These are phyloP conservation scores for Orussus abietinus DNA, from an alignment of 1,140 invertebrate species.

Conservation along the genomic window DNA sequence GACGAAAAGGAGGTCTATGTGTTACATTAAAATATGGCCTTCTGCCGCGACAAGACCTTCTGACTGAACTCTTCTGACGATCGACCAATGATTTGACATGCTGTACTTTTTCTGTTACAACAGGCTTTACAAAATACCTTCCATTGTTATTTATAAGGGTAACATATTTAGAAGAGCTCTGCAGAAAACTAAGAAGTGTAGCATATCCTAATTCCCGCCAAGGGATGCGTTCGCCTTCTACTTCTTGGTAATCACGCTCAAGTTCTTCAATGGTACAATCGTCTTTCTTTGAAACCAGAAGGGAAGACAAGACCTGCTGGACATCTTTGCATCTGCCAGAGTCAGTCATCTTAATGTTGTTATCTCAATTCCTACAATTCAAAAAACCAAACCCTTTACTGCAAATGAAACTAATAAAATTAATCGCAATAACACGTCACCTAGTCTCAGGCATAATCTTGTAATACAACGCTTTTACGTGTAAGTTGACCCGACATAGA, in stretches of 20 bases:
- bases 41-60: constrained; percentile 1
- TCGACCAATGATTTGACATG: constrained; percentile 32
- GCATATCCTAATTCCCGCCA: constrained; percentile 21
- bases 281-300: constrained; percentile 20
- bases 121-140: constrained; percentile 16
- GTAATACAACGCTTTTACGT: too few species aligned
- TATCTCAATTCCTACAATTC: too few species aligned
- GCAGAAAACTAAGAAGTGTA: constrained; percentile 19
- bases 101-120: constrained; percentile 25
- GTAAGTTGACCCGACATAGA: too few species aligned
- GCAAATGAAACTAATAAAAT: too few species aligned
- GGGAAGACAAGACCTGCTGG: constrained; percentile 17
- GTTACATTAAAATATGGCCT: not conserved
- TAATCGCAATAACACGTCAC: too few species aligned
- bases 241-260: constrained; percentile 17
- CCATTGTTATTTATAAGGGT: constrained; percentile 5
- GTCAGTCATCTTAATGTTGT: constrained; percentile 4
- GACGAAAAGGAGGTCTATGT: not conserved
- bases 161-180: constrained; percentile 18
- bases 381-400: too few species aligned
- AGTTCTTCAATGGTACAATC: constrained; percentile 8
- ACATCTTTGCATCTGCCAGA: constrained; percentile 10
- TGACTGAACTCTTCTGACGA: constrained; percentile 20
- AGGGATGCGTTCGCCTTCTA: constrained; percentile 25
- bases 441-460: too few species aligned